These are phyloP conservation scores for Drosophila diplacantha DNA, from an alignment of 2,888 invertebrate genomes.

Conservation along the genomic window DNA sequence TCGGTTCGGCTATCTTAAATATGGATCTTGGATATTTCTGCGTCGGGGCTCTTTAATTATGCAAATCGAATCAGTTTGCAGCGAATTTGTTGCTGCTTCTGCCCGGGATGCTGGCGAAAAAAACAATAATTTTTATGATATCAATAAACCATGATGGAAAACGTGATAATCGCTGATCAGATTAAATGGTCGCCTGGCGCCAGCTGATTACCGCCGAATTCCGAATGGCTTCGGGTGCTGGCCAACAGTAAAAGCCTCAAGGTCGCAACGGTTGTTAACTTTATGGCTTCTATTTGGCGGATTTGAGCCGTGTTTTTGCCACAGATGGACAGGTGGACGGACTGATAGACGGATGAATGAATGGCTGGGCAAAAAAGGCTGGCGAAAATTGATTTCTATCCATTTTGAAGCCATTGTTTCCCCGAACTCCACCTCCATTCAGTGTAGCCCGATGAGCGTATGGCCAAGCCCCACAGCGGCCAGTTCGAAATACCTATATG, in stretches of 20 bases:
- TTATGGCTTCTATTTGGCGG: slow-evolving; percentile 60
- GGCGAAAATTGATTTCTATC: slow-evolving; percentile 56
- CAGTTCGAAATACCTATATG: slow-evolving; percentile 16
- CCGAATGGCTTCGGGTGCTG: slow-evolving; percentile 63
- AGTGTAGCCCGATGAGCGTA: slow-evolving; percentile 48
- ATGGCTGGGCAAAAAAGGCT: slow-evolving; percentile 40
- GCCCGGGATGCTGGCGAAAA: slow-evolving; percentile 37
- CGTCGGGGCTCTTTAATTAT: slow-evolving; percentile 55
- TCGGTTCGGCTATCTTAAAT: slow-evolving; percentile 54
- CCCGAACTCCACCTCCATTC: slow-evolving; percentile 12
- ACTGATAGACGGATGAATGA: slow-evolving; percentile 21
- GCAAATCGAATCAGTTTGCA: slow-evolving; percentile 62
- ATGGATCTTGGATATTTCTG: slow-evolving; percentile 58
- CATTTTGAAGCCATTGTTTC: slow-evolving; percentile 38
- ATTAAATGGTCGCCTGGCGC: slow-evolving; percentile 71
- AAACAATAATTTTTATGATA: slow-evolving; percentile 72
- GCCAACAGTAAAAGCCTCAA: slow-evolving; percentile 60
- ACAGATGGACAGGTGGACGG: slow-evolving; percentile 27
- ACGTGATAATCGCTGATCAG: slow-evolving; percentile 73
- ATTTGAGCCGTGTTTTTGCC: slow-evolving; percentile 36
- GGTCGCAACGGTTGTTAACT: slow-evolving; percentile 67
- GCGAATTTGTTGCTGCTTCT: slow-evolving; percentile 51
- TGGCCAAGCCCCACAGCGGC: slow-evolving; percentile 29
- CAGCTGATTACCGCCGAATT: slow-evolving; percentile 66
- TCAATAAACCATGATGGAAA: slow-evolving; percentile 73